Evolutionary conservation across 2,888 invertebrate genomes (phyloP), one percentile per base, ranked within the genome.

Genomic region (Aporophyla nigra): DNA sequence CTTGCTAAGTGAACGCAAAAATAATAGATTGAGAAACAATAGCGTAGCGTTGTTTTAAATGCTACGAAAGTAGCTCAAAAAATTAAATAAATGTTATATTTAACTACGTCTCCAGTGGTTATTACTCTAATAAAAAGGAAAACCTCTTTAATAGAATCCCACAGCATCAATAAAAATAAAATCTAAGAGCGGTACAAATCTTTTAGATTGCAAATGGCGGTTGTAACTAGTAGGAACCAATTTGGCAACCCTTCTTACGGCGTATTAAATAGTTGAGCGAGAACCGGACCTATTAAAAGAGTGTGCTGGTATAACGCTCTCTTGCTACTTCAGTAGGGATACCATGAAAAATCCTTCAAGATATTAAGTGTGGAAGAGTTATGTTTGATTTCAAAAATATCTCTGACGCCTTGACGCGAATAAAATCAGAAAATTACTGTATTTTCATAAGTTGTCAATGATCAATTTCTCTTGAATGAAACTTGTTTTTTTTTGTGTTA

Each of bases 191-290:
- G 27, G 80, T 83, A 80, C 85, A 80, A 81, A 84, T 86, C 79
- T 81, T 71, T 81, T 74, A 83, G 81, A 85, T 88, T 86, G 84
- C 81, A 78, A 86, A 85, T 84, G 80, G 83, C 81, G 74, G 80
- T 70, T 73, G 65, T 59, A 84, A 82, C 84, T 46, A 82, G 80
- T 86, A 83, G 89, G 85, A 87, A 87, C 89, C 90, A 87, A 90
- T 90, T 90, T 90, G 90, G 90, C 90, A 90, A 71, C 79, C 68
- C 83, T 68, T 88, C 88, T 87, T 83, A 78, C 77, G 69, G 75
- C 73, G 83, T 83, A 77, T 84, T 87, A 87, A 88, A 89, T 87
- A 85, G 86, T 74, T 65, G 76, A 76, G 85, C 79, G 80, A 88
- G 88, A 87, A 89, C 86, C 83, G 74, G 84, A 85, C 74, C 74